These are phyloP conservation scores for Drosophila paranaensis DNA, from an alignment of 2,888 invertebrate genomes.

Conservation along the genomic window DNA sequence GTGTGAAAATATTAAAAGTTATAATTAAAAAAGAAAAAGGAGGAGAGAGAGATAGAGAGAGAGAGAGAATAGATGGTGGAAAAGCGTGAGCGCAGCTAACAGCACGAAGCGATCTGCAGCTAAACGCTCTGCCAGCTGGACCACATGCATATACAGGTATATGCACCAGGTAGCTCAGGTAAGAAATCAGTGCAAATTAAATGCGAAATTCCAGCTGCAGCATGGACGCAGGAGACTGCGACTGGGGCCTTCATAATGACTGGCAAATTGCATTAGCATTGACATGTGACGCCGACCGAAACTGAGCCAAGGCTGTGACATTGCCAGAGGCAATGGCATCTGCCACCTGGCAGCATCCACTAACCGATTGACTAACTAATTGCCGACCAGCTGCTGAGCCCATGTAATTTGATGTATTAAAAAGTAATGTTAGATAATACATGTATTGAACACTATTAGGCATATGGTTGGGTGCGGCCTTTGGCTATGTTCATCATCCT, in stretches of 20 bases:
- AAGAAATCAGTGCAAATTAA: conserved; percentile 59
- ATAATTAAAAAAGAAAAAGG: conserved; percentile 62
- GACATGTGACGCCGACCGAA: conserved; percentile 35
- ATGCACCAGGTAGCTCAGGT: not conserved
- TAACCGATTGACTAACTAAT: not conserved
- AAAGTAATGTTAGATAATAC: conserved; percentile 1
- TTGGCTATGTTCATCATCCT: not conserved
- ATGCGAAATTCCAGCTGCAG: conserved; percentile 41
- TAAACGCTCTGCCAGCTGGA: conserved; percentile 8
- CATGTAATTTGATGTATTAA: not conserved
- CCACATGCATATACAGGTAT: conserved; percentile 3
- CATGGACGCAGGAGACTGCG: conserved; percentile 1
- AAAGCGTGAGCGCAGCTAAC: conserved; percentile 27
- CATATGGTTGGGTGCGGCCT: not conserved
- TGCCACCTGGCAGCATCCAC: conserved; percentile 8
- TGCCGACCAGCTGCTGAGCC: not conserved
- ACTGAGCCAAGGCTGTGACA: conserved; percentile 46
- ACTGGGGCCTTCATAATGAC: conserved; percentile 38
- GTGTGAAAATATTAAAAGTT: conserved; percentile 72
- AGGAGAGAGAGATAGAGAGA: not conserved
- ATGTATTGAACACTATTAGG: not conserved
- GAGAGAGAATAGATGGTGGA: conserved; percentile 8
- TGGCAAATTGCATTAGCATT: conserved; percentile 58
- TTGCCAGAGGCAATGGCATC: conserved; percentile 25
- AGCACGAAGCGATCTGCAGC: conserved; percentile 32